Evolutionary conservation across 2,113 vertebrate species (phyloP).

Genomic region (Chamaea fasciata): DNA sequence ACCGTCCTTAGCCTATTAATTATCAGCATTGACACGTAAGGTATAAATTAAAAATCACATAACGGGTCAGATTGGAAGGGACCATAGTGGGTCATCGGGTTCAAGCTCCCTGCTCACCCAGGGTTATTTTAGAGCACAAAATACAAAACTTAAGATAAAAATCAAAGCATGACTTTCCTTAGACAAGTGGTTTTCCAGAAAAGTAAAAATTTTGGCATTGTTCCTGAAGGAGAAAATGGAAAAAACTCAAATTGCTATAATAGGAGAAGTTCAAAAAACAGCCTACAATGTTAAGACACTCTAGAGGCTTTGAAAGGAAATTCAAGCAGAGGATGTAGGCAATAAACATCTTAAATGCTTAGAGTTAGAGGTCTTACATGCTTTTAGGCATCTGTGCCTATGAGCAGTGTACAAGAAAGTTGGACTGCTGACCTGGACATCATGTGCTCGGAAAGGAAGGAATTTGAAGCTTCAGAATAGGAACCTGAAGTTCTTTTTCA

Average conservation of each 20-base stretch:
- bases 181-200: background rate
- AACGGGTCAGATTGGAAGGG: background rate
- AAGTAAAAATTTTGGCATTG: background rate
- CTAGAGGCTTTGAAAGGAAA: background rate
- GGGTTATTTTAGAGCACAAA: background rate
- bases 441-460: background rate
- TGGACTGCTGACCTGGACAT: background rate
- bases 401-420: background rate
- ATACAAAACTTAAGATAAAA: background rate
- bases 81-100: rapidly evolving
- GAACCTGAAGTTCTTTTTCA: background rate
- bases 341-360: background rate
- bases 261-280: background rate
- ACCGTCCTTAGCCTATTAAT: background rate
- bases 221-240: background rate
- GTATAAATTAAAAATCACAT: background rate
- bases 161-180: background rate
- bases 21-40: background rate
- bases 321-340: background rate
- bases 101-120: background rate
- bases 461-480: background rate
- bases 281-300: background rate
- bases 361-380: background rate
- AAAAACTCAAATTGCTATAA: background rate
- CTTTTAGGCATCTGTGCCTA: background rate